phyloP scores from a whole-genome alignment of 2,888 invertebrate species.

The Sarcophaga caerulescens region DNA sequence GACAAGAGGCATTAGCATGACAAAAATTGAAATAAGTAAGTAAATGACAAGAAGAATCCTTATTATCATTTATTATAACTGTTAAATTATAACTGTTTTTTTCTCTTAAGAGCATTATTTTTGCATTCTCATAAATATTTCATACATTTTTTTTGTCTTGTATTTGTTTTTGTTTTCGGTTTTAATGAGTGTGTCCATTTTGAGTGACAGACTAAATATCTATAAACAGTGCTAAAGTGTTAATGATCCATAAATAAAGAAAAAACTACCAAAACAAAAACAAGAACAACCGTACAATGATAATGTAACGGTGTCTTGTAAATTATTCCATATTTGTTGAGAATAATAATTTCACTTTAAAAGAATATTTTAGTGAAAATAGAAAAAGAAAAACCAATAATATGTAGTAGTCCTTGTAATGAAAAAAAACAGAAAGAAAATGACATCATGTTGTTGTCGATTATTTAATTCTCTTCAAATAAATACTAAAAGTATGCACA shows the following conservation, averaged over 20 bases:
- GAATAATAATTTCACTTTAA: too few species aligned
- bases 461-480: not conserved
- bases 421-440: not conserved
- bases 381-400: too few species aligned
- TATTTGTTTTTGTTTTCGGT: not conserved
- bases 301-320: not conserved
- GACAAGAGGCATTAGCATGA: slow-evolving; percentile 87
- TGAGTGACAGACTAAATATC: not conserved
- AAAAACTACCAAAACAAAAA: not conserved
- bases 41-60: slow-evolving; percentile 67
- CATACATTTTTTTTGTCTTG: not conserved
- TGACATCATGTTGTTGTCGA: slow-evolving; percentile 11
- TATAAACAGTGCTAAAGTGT: not conserved
- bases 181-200: not conserved
- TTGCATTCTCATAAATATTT: not conserved
- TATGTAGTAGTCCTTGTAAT: not conserved
- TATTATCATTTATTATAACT: not conserved
- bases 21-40: slow-evolving; percentile 89
- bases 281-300: not conserved
- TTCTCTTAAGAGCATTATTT: not conserved
- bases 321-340: too few species aligned
- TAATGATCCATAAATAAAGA: slow-evolving; percentile 35
- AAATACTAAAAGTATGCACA: too few species aligned
- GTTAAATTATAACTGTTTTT: not conserved
- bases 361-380: too few species aligned